A percentile compares a stretch with the other conserved stretches of the same genome.
These are phyloP conservation scores for Trididemnum nubilum DNA, from an alignment of 23 tunicate species.

Conservation along the genomic window DNA sequence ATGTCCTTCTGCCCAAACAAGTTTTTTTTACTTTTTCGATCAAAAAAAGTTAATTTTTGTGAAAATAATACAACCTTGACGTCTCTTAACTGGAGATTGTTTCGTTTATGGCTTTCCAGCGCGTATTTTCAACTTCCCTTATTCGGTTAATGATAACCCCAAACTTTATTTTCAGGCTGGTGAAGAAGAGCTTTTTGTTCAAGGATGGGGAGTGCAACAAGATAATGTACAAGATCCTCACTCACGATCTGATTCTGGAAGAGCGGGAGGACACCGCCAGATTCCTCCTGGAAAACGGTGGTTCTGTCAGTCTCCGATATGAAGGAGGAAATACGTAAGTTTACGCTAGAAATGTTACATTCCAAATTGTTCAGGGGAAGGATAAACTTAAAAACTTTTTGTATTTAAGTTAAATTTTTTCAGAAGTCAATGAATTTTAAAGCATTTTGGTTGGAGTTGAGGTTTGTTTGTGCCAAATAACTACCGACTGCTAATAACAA, in stretches of 20 bases:
- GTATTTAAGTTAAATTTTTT: background rate
- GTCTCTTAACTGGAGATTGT: no score
- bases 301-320: constrained; percentile 49
- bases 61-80: no score
- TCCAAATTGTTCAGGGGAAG: background rate
- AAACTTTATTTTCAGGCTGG: no score
- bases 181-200: constrained; percentile 61
- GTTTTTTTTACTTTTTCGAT: no score
- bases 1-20: no score
- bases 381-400: background rate
- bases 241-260: constrained; percentile 46
- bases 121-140: no score
- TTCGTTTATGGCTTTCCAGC: no score
- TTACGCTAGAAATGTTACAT: background rate
- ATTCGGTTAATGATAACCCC: no score
- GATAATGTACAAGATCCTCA: constrained; percentile 69
- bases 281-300: constrained; percentile 76
- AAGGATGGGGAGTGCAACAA: constrained; percentile 62
- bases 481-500: no score
- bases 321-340: constrained; percentile 82
- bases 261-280: constrained; percentile 48
- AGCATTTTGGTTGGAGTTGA: no score
- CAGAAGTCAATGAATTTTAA: background rate
- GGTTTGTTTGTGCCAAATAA: no score
- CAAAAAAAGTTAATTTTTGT: no score